A percentile compares a stretch with the other conserved stretches of the same genome.
Evolutionary conservation across 2,797 vertebrate genomes (phyloP).

Genomic region (Urophycis tenuis): DNA sequence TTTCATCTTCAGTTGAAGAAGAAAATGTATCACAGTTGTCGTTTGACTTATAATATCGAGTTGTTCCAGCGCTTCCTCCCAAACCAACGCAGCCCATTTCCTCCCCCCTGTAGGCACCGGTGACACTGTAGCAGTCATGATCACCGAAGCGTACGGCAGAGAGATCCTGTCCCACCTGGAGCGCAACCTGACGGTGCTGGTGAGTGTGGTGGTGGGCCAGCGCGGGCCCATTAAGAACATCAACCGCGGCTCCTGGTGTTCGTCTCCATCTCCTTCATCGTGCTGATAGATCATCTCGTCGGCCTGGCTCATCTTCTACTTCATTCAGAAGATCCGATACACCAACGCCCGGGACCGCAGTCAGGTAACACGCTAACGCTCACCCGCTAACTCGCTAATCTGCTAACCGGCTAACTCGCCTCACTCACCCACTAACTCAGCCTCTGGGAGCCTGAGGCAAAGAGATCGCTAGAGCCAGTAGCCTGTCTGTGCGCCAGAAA

Average conservation of each 20-base stretch:
- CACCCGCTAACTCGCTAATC: slow-evolving; percentile 36
- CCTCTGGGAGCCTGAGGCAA: neutral
- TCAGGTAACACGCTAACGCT: slow-evolving; percentile 71
- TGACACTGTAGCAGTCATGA: slow-evolving; percentile 94
- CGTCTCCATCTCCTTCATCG: slow-evolving; percentile 96
- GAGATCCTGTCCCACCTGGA: slow-evolving; percentile 89
- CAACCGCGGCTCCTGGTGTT: slow-evolving; percentile 92
- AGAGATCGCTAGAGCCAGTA: too few species aligned
- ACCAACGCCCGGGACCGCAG: slow-evolving; percentile 87
- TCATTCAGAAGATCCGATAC: slow-evolving; percentile 96
- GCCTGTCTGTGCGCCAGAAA: neutral
- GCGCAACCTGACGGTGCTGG: slow-evolving; percentile 87
- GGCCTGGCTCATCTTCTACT: slow-evolving; percentile 98
- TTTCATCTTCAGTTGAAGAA: neutral
- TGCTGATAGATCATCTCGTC: slow-evolving; percentile 97
- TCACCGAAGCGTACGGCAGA: slow-evolving; percentile 86
- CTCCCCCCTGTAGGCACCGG: slow-evolving; percentile 77
- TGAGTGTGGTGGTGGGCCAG: slow-evolving; percentile 82
- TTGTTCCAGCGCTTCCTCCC: neutral
- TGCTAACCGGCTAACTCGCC: slow-evolving; percentile 36
- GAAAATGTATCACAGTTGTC: neutral
- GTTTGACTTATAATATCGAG: neutral
- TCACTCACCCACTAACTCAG: neutral
- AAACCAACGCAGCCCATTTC: neutral
- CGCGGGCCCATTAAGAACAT: slow-evolving; percentile 80